These are phyloP conservation scores for Cyanoderma ruficeps DNA, from an alignment of 2,113 vertebrate species.

Conservation along the genomic window DNA sequence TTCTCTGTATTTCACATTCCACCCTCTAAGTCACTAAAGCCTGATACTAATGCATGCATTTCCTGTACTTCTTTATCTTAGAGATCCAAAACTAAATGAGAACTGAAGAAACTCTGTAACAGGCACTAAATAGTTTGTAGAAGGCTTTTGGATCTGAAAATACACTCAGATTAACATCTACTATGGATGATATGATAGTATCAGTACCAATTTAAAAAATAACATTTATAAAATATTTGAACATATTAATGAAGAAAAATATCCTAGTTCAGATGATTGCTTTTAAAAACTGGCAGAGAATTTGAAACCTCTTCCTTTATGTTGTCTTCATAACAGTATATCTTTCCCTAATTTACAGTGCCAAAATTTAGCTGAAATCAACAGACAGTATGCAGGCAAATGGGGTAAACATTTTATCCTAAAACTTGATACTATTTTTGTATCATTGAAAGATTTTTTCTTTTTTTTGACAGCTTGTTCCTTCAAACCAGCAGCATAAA, in stretches of 20 bases:
- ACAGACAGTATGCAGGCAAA: background rate
- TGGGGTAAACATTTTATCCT: background rate
- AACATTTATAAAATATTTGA: background rate
- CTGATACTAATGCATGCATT: background rate
- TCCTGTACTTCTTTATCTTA: background rate
- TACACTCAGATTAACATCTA: background rate
- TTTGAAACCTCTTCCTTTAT: background rate
- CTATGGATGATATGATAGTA: background rate
- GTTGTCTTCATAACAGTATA: background rate
- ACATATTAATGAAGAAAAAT: background rate
- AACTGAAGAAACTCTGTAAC: background rate
- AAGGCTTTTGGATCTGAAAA: background rate
- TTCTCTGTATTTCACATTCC: background rate
- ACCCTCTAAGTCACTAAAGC: background rate
- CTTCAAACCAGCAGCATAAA: slow-evolving; percentile 73
- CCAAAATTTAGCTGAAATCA: background rate
- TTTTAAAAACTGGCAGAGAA: background rate
- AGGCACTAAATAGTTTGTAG: background rate
- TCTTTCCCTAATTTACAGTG: background rate
- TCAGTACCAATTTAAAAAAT: background rate
- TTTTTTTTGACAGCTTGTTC: slow-evolving; percentile 63
- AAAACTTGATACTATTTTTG: background rate
- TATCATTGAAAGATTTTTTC: background rate
- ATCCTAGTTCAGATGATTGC: background rate
- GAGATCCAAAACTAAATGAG: background rate